Conservation (phyloP, 2,113 vertebrate genomes). For the Neodon shergylaensis region DNA sequence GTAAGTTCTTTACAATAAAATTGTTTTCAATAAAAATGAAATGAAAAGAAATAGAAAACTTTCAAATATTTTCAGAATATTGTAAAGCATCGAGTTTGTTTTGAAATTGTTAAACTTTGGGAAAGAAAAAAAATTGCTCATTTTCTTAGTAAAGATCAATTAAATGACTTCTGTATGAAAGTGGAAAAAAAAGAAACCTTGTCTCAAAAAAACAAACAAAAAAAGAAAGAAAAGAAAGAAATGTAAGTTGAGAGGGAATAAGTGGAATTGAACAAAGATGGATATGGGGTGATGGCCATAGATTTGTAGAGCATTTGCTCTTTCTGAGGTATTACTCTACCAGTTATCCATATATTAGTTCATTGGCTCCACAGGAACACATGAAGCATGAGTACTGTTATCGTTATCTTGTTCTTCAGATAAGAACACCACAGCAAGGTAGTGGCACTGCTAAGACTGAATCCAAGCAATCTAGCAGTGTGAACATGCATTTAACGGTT, state of each 20-base stretch:
- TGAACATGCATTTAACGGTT: background rate
- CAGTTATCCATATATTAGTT: background rate
- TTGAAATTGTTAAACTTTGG: background rate
- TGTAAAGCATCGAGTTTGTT: background rate
- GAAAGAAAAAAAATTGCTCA: background rate
- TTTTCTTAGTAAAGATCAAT: constrained; percentile 49
- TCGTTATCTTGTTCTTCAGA: constrained; percentile 23
- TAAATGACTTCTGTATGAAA: background rate
- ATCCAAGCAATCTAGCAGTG: constrained; percentile 41
- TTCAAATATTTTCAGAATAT: background rate
- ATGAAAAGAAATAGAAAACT: background rate
- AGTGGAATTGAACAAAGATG: background rate
- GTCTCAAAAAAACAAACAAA: too few relatives aligned
- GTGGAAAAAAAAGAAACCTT: too few relatives aligned
- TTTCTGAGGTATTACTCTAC: background rate
- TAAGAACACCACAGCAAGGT: constrained; percentile 35
- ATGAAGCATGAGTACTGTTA: background rate
- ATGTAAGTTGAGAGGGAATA: background rate
- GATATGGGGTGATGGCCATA: background rate
- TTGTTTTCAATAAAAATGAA: background rate
- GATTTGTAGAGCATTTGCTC: constrained; percentile 31
- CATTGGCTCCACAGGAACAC: background rate
- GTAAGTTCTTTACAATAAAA: background rate
- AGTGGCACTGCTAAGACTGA: background rate
- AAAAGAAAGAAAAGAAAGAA: background rate